Evolutionary conservation across 2,797 vertebrate species (phyloP).

Genomic region (Antennarius maculatus): DNA sequence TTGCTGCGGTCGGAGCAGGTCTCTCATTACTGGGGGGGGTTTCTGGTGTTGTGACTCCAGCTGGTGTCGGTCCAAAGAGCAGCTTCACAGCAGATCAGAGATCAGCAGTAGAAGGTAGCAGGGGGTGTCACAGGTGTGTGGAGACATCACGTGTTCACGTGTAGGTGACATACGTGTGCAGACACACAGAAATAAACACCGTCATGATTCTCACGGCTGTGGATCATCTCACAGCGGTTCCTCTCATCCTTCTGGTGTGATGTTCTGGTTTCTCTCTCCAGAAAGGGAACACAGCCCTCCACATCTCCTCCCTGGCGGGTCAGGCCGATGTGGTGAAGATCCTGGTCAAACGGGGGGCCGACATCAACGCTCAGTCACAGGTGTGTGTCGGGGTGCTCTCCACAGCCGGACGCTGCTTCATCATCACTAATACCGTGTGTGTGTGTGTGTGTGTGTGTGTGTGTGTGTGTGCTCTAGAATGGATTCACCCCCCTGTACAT

Average conservation of each 20-base stretch:
- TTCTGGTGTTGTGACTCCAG: not conserved
- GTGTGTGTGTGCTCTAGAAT: slow-evolving; percentile 82
- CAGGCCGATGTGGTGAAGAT: slow-evolving; percentile 94
- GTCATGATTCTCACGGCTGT: too few relatives aligned
- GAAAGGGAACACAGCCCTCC: slow-evolving; percentile 98
- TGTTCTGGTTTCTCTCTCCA: slow-evolving; percentile 55
- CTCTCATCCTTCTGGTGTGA: not conserved
- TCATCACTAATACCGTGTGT: too few relatives aligned
- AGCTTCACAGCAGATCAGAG: slow-evolving; percentile 2
- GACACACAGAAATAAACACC: too few relatives aligned
- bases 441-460: too few relatives aligned
- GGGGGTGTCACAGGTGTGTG: too few relatives aligned
- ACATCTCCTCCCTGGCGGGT: slow-evolving; percentile 95
- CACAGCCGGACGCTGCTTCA: too few relatives aligned
- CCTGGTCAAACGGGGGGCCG: slow-evolving; percentile 92
- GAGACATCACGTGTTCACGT: too few relatives aligned
- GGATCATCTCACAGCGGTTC: too few relatives aligned
- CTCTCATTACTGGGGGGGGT: not conserved
- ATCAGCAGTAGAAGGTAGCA: not conserved
- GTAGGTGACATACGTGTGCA: too few relatives aligned
- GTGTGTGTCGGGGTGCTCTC: slow-evolving; percentile 66
- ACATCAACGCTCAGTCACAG: slow-evolving; percentile 97
- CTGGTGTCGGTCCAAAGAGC: too few relatives aligned
- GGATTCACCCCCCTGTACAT: slow-evolving; percentile 98
- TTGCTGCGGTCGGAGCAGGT: slow-evolving; percentile 21